Base-by-base conservation (phyloP, 2,888 invertebrate species). In the Meta bourneti region DNA sequence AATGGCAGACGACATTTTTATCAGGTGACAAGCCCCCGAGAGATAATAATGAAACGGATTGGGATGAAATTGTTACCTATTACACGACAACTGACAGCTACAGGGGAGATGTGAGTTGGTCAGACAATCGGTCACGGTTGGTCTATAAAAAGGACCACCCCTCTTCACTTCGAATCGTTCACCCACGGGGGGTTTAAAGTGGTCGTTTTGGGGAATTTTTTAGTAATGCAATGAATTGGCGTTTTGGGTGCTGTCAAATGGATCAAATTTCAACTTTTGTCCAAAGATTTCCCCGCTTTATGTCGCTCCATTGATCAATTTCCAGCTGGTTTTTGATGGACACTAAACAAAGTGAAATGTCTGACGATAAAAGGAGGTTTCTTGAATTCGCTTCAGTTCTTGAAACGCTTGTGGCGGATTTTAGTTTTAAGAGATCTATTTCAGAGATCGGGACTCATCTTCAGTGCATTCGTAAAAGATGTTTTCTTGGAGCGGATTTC, bases 41-140 rank as follows among this genome's bases (percentile, higher is more conserved):
- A 54, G 74, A 75, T 61, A 52, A 34, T 84, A 84, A 84, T 84
- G 84, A 84, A 75, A 84, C 74, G 54, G 75, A 84, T 84, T 84
- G 84, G 84, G 61, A 72, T 75, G 84, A 84, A 84, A 84, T 84
- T 84, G 84, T 75, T 84, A 84, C 84, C 84, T 61, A 84, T 84
- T 84, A 61, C 48, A 52, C 13, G 13, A 9, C 48, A 19, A 48
- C 13, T 84, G 84, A 84, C 84, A 84, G 75, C 5, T 54, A 52
- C 74, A 84, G 75, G 72, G 71, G 82, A 81, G 49, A 48, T n/a
- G 61, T 34, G 54, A 61, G 71, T 71, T 52, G 52, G 49, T 77
- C 52, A 34, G 1, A 34, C 34, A 20, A 79, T 54, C 82, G 52
- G 49, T 82, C 82, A 70, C 71, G 48, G 71, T 20, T 74, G 54